Conservation (phyloP, 1,140 invertebrate species). For the Hypsibius dujardini region DNA sequence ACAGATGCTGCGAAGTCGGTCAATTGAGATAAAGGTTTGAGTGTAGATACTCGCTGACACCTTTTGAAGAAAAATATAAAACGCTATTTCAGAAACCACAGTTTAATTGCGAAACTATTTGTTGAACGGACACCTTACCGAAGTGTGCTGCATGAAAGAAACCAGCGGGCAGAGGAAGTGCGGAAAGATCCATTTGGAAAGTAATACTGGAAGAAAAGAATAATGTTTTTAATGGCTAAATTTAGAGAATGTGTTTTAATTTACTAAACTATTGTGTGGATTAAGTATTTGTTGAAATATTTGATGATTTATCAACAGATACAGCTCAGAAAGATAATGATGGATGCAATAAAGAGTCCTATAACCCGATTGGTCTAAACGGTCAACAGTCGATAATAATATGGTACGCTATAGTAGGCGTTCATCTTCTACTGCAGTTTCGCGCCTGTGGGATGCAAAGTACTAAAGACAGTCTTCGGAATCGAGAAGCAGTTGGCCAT, state of each 20-base stretch:
- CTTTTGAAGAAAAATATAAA: conserved; percentile 21
- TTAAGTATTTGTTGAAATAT: not conserved
- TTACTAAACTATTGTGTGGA: not conserved
- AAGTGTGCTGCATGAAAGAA: conserved; percentile 33
- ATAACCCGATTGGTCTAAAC: not conserved
- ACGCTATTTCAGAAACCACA: not conserved
- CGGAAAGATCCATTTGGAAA: conserved; percentile 7
- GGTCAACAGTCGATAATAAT: not conserved
- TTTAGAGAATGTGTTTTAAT: too few species aligned
- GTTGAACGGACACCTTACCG: conserved; percentile 13
- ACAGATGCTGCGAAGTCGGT: conserved; percentile 23
- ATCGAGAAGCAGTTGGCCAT: too few species aligned
- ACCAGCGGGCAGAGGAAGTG: conserved; percentile 32
- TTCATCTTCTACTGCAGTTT: too few species aligned
- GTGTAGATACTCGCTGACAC: conserved; percentile 35
- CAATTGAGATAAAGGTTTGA: conserved; percentile 33
- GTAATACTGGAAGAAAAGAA: conserved; percentile 3
- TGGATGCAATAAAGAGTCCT: not conserved
- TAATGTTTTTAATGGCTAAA: not conserved
- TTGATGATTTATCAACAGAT: not conserved
- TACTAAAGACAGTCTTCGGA: too few species aligned
- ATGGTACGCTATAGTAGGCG: not conserved
- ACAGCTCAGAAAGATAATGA: not conserved
- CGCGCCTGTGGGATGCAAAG: too few species aligned
- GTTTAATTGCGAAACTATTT: not conserved